phyloP scores from a whole-genome alignment of 1,140 invertebrate genomes.

The Drosophila equinoxialis region DNA sequence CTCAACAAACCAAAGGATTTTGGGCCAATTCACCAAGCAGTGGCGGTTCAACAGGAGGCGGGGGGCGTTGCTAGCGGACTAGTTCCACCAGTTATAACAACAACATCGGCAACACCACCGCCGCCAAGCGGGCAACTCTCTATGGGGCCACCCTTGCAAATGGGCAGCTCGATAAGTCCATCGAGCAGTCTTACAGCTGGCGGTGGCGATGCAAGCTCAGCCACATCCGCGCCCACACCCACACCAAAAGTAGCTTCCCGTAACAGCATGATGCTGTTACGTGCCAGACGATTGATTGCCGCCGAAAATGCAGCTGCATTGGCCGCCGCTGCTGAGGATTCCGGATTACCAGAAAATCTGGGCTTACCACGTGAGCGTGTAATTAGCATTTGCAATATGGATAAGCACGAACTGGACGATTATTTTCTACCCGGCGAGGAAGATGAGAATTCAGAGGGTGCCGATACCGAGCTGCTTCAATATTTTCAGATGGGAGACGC shows the following conservation, averaged over 20 bases:
- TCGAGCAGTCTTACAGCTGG: constrained; percentile 53
- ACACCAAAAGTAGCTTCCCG: constrained; percentile 71
- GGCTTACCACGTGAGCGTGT: constrained; percentile 85
- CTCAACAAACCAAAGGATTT: constrained; percentile 80
- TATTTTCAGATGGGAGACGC: constrained; percentile 88
- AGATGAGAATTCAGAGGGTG: constrained; percentile 90
- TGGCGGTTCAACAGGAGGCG: constrained; percentile 34
- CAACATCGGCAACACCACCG: constrained; percentile 68
- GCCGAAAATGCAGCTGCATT: constrained; percentile 59
- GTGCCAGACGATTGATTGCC: constrained; percentile 58
- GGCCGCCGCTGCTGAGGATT: constrained; percentile 61
- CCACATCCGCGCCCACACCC: constrained; percentile 32
- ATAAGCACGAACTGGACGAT: constrained; percentile 90
- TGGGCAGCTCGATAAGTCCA: constrained; percentile 70
- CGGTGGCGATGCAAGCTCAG: background rate
- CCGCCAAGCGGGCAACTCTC: constrained; percentile 45
- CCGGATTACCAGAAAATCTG: constrained; percentile 71
- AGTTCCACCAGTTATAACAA: constrained; percentile 63
- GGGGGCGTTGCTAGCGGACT: constrained; percentile 7
- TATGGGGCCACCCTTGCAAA: constrained; percentile 76
- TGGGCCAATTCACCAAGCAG: constrained; percentile 75
- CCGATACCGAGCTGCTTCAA: constrained; percentile 90
- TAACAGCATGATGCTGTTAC: constrained; percentile 63
- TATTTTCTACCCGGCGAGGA: constrained; percentile 85
- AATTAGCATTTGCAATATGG: constrained; percentile 88